Percentiles rank a stretch among this genome's conserved stretches.
phyloP scores from a whole-genome alignment of 1,140 invertebrate species.

The Musca domestica region DNA sequence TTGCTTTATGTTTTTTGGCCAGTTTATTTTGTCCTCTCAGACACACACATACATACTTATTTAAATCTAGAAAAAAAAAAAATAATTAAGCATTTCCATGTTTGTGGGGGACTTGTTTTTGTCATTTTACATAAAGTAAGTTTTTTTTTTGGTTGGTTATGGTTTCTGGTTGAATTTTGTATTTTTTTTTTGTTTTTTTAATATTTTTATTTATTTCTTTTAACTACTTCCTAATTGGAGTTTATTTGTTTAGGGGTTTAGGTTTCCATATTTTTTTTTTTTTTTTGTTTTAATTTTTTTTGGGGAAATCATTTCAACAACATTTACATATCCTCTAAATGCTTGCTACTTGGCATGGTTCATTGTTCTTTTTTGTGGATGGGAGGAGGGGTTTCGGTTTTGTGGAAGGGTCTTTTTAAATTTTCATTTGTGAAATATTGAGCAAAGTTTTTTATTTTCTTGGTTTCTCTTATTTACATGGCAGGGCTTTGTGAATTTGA shows the following conservation, averaged over 20 bases:
- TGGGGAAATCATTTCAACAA: neutral
- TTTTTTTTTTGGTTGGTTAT: neutral
- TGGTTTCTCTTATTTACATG: no score
- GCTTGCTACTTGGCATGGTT: neutral
- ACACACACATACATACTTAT: no score
- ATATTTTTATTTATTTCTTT: conserved; percentile 3
- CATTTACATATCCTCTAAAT: conserved; percentile 10
- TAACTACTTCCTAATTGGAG: conserved; percentile 14
- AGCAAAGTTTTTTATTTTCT: no score
- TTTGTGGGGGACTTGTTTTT: neutral
- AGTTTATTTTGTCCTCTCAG: no score
- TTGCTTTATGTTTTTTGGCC: no score
- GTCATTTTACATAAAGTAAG: conserved; percentile 14
- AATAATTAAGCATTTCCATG: no score
- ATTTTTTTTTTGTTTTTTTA: conserved; percentile 8
- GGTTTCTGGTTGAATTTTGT: neutral
- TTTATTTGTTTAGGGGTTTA: conserved; percentile 10
- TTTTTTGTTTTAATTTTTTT: conserved; percentile 3
- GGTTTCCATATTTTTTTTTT: conserved; percentile 23
- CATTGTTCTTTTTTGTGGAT: neutral
- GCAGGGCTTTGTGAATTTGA: no score
- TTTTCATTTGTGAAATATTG: no score
- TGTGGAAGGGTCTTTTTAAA: no score
- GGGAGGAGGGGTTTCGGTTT: neutral
- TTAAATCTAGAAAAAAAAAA: no score